Evolutionary conservation across 1,140 invertebrate species (phyloP).

Genomic region (Anastatus disparis): DNA sequence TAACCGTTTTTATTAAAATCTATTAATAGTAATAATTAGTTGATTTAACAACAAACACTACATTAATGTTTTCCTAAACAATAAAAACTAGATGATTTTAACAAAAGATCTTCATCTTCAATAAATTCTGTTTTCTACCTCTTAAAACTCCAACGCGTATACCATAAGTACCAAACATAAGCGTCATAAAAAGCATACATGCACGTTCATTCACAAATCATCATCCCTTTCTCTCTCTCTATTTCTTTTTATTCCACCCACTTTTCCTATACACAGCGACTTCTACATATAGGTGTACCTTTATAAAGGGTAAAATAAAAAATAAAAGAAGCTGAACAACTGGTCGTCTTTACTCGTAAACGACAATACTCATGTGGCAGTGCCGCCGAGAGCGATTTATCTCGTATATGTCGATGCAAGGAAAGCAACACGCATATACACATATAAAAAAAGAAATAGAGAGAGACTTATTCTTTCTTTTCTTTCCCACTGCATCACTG

Average conservation of each 20-base stretch:
- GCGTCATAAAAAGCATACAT: conserved; percentile 26
- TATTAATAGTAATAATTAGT: too few relatives aligned
- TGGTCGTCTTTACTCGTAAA: too few relatives aligned
- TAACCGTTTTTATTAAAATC: too few relatives aligned
- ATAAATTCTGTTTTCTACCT: conserved; percentile 2
- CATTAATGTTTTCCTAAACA: too few relatives aligned
- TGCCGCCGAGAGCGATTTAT: conserved; percentile 32
- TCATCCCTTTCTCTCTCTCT: neutral
- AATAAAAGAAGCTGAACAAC: too few relatives aligned
- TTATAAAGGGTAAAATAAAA: too few relatives aligned
- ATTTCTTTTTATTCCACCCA: too few relatives aligned
- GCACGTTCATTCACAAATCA: conserved; percentile 24
- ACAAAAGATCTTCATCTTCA: neutral
- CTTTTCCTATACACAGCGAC: neutral
- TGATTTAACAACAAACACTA: too few relatives aligned
- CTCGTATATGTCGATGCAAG: conserved; percentile 33
- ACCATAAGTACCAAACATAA: conserved; percentile 7
- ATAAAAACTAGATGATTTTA: neutral
- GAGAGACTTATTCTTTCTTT: too few relatives aligned
- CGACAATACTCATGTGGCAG: conserved; percentile 24
- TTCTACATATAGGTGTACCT: too few relatives aligned
- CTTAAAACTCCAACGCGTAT: neutral
- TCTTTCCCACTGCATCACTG: conserved; percentile 2
- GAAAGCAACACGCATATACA: too few relatives aligned
- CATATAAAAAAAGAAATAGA: too few relatives aligned